These are phyloP conservation scores for Brevimyrus niger DNA, from an alignment of 2,113 vertebrate species.

Conservation along the genomic window DNA sequence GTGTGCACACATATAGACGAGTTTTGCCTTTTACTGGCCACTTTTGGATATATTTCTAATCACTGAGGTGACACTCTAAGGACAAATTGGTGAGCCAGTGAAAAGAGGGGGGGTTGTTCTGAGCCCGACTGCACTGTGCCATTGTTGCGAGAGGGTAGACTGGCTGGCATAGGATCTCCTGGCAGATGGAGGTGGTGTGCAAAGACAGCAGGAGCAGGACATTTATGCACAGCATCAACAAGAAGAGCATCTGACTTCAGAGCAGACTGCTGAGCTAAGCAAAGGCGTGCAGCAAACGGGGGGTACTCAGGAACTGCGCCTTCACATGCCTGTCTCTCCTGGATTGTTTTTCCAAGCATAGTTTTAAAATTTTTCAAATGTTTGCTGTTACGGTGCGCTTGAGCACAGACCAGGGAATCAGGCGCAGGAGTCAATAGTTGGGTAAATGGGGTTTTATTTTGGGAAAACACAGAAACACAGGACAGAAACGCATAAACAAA, in stretches of 20 bases:
- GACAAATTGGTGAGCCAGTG: not conserved
- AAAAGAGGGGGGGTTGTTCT: not conserved
- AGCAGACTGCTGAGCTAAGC: not conserved
- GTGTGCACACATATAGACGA: not conserved
- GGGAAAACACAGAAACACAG: too few species aligned
- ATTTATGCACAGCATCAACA: not conserved
- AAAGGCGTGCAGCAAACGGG: not conserved
- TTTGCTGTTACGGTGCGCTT: not conserved
- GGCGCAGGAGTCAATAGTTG: too few species aligned
- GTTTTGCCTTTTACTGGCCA: not conserved
- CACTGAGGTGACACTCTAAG: not conserved
- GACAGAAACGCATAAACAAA: too few species aligned
- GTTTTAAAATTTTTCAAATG: not conserved
- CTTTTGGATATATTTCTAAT: not conserved
- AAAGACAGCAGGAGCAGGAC: not conserved
- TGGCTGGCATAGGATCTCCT: not conserved
- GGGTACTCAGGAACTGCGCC: not conserved
- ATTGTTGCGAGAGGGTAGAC: not conserved
- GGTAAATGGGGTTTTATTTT: too few species aligned
- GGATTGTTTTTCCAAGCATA: not conserved
- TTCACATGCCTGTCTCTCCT: not conserved
- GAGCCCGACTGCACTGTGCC: not conserved
- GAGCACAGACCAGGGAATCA: too few species aligned
- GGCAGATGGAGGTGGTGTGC: conserved; percentile 1
- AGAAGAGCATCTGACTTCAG: conserved; percentile 5